These are phyloP conservation scores for Sicus ferrugineus DNA, from an alignment of 2,888 invertebrate species.

Conservation along the genomic window DNA sequence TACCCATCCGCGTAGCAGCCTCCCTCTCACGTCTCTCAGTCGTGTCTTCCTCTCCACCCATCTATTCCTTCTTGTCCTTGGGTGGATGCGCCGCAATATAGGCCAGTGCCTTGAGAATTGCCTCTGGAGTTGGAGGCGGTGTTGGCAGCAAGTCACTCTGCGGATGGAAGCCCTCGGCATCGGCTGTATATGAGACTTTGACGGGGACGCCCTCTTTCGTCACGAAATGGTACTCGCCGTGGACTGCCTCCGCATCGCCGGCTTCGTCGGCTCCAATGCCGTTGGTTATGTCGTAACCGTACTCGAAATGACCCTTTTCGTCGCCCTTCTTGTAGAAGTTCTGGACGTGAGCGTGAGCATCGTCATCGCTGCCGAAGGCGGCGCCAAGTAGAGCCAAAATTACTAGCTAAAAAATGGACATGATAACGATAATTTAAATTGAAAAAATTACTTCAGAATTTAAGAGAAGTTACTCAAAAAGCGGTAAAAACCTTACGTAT, in stretches of 20 bases:
- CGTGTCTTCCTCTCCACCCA: background rate
- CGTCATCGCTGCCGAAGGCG: slow-evolving; percentile 47
- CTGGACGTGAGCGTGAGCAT: slow-evolving; percentile 50
- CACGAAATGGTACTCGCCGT: slow-evolving; percentile 49
- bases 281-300: slow-evolving; percentile 50
- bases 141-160: slow-evolving; percentile 53
- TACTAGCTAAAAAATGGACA: slow-evolving; percentile 38
- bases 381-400: slow-evolving; percentile 41
- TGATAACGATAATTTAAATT: no score
- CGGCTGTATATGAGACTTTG: slow-evolving; percentile 52
- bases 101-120: slow-evolving; percentile 52
- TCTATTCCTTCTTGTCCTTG: slow-evolving; percentile 8
- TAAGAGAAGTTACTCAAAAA: background rate
- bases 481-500: slow-evolving; percentile 49
- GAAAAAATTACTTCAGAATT: background rate
- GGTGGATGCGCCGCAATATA: slow-evolving; percentile 54
- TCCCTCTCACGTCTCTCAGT: background rate
- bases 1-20: no score
- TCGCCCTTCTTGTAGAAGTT: slow-evolving; percentile 50
- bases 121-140: slow-evolving; percentile 55
- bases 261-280: slow-evolving; percentile 53
- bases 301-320: slow-evolving; percentile 51
- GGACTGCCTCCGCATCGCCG: slow-evolving; percentile 51
- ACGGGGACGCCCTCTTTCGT: slow-evolving; percentile 54
- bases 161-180: slow-evolving; percentile 56